Base-by-base conservation (phyloP, 1,140 invertebrate genomes). In the Caenorhabditis inopinata region DNA sequence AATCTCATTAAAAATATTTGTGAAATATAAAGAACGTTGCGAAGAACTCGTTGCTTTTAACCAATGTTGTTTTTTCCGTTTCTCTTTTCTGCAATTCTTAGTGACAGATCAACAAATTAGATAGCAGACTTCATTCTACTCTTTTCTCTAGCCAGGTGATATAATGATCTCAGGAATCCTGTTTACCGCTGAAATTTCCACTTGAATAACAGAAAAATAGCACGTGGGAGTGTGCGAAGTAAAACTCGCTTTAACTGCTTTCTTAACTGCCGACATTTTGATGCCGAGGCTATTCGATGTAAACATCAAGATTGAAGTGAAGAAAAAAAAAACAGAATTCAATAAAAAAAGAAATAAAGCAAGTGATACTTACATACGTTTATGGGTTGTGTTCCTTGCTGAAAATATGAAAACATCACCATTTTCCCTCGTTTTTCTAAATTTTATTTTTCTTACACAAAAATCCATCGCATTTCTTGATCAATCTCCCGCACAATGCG, bases 131-230 rank as follows among this genome's bases (percentile, higher is more conserved):
- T 42, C 38, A n/a, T 42, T 42, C 6, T 42, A 14, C 38, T 29
- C n/a, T 38, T 16, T 25, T 51, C 32, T 2, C 6, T 21, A 29
- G 58, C 32, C 58, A 58, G 51, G 51, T 58, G 51, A 29, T 29
- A 32, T 68, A 68, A 68, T 68, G 58, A 32, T 11, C 58, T 68
- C 29, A 68, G 58, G 32, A 32, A 68, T 68, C 29, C 38, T 68
- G 58, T 68, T 68, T 68, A 38, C 38, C 11, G 38, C 7, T 58
- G 5, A 58, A 58, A 58, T 29, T 58, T 58, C 51, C 25, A 58
- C 51, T 58, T 32, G 32, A 68, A 68, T 29, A 68, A 68, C 58
- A 68, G 21, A 51, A 25, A 51, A 51, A 51, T 38, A 18, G 58
- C 58, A 68, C 58, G 58, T 68, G 58, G 58, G 5, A 42, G 6